Base-by-base conservation (phyloP, 2,797 vertebrate species). In the Acestrorhynchus altus region DNA sequence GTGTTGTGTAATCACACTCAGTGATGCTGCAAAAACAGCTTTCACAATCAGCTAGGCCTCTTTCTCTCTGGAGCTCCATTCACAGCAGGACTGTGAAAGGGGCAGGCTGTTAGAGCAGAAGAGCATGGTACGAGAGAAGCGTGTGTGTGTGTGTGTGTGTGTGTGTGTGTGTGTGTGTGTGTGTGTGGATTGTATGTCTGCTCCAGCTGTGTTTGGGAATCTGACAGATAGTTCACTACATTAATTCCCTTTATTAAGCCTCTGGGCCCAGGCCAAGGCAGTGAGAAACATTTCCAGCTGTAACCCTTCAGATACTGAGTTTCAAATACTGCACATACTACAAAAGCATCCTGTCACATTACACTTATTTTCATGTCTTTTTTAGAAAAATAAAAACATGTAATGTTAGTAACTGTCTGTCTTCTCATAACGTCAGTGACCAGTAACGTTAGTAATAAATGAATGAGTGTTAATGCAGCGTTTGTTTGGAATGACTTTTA, bases 191-290 rank as follows among this genome's bases (percentile, higher is more conserved):
- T 91, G 90, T 86, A 92, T 90, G 92, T 94, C 92, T 91, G 88
- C 92, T 92, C 91, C 92, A 94, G 92, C 93, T 94, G 93, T 94
- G 92, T 94, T 94, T 92, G 91, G 91, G 90, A 93, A 93, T 94
- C 90, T 92, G 91, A 93, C 92, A 93, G 93, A 93, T 93, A 93
- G 90, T 91, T 90, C 92, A 92, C 91, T 93, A 91, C 92, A 93
- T 93, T 92, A 90, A 93, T 93, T 94, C 91, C 90, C 88, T 94
- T 92, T 93, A 94, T 93, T 93, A 94, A 94, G 85, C 92, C 91
- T 92, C 89, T 93, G 91, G 91, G 90, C 80, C 84, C 72, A 77
- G 86, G 90, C 91, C 90, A 93, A 90, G 88, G 89, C 86, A 88
- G 88, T 85, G 84, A 87, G 91, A 79, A 93, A 89, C 85, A 80